Evolutionary conservation across 2,113 vertebrate species (phyloP).

Genomic region (Hepsetus odoe): DNA sequence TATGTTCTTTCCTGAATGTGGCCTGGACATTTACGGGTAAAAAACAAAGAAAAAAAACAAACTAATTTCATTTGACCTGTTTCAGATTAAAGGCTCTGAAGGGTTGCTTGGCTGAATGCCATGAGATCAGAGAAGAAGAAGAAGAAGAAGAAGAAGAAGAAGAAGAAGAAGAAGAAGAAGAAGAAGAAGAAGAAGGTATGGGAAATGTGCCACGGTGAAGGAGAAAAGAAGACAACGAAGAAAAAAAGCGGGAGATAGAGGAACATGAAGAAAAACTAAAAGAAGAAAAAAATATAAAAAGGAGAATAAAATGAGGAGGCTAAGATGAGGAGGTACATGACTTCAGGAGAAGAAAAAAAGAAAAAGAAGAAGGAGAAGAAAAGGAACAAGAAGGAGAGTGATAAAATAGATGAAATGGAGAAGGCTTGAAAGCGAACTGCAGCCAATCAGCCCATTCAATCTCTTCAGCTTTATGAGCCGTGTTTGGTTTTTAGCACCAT

Average conservation of each 20-base stretch:
- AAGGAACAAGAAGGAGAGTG: constrained; percentile 12
- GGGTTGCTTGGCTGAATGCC: neutral
- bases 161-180: constrained; percentile 2
- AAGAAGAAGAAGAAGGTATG: no score
- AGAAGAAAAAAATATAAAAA: no score
- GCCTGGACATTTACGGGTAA: no score
- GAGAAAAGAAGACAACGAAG: no score
- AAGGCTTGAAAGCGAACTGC: constrained; percentile 18
- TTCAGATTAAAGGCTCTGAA: neutral
- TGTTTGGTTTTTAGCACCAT: constrained; percentile 31
- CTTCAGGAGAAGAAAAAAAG: neutral
- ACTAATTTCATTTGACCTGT: neutral
- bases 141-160: neutral
- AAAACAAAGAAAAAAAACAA: neutral
- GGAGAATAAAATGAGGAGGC: no score
- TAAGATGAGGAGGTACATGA: neutral
- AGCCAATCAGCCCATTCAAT: constrained; percentile 50
- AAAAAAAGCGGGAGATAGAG: no score
- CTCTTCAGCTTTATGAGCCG: constrained; percentile 43
- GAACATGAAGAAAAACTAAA: neutral
- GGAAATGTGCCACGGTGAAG: no score
- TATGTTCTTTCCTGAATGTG: no score
- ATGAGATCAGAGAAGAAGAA: neutral
- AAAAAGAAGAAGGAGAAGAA: neutral
- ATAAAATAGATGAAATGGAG: constrained; percentile 21